A percentile compares a stretch with the other conserved stretches of the same genome.
phyloP scores from a whole-genome alignment of 1,140 invertebrate species.

The Euwallacea similis region DNA sequence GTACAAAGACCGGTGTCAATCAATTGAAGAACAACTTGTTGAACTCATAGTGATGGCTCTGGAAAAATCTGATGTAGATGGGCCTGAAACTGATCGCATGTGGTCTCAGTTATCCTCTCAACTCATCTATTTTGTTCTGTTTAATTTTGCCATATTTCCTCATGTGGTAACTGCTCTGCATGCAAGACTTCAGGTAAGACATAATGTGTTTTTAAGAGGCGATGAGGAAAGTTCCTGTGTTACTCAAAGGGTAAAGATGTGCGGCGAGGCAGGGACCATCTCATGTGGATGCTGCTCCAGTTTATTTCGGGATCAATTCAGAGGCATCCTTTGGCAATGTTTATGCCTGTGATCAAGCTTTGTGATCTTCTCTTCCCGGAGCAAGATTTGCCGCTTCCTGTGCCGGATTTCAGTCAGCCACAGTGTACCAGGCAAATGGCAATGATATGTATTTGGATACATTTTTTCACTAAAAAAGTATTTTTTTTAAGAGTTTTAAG shows the following conservation, averaged over 20 bases:
- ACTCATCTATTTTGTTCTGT: constrained; percentile 93
- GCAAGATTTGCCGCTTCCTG: constrained; percentile 81
- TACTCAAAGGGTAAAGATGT: constrained; percentile 51
- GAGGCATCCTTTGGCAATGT: constrained; percentile 87
- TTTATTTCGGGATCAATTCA: constrained; percentile 97
- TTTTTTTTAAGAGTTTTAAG: background rate
- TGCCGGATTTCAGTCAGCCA: constrained; percentile 86
- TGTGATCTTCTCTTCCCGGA: constrained; percentile 93
- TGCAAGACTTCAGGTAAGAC: constrained; percentile 56
- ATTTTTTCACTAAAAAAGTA: constrained; percentile 79
- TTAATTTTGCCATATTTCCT: constrained; percentile 91
- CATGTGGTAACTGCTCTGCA: constrained; percentile 88
- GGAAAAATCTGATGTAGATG: constrained; percentile 82
- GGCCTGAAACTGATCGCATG: constrained; percentile 76
- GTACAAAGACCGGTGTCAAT: constrained; percentile 81
- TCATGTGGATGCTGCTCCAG: constrained; percentile 97
- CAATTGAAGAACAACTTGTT: constrained; percentile 91
- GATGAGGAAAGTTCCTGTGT: background rate
- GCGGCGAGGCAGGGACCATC: constrained; percentile 83
- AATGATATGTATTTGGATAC: constrained; percentile 94
- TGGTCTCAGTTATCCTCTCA: constrained; percentile 95
- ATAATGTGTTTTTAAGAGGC: background rate
- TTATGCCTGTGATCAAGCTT: constrained; percentile 86
- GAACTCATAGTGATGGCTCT: constrained; percentile 89
- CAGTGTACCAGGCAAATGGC: constrained; percentile 91